Evolutionary conservation across 2,113 vertebrate species (phyloP).

Genomic region (Junco hyemalis): DNA sequence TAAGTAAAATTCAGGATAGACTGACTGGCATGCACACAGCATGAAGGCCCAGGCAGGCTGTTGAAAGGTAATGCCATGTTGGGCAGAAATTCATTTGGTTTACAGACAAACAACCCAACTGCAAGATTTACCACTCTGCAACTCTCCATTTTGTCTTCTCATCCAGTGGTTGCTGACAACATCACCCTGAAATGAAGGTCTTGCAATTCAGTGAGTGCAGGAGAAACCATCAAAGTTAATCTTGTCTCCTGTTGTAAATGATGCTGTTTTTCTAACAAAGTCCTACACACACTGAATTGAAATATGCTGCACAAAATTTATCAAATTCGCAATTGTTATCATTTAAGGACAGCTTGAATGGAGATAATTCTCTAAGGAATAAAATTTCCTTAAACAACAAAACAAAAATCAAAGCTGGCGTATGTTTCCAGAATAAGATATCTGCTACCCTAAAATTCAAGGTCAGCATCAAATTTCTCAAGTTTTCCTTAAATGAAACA

Average conservation of each 20-base stretch:
- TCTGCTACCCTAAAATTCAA: not conserved
- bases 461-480: not conserved
- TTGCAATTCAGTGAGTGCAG: not conserved
- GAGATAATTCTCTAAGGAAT: not conserved
- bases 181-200: not conserved
- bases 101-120: conserved; percentile 1
- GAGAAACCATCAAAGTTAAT: not conserved
- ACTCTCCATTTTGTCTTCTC: not conserved
- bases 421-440: not conserved
- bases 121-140: not conserved
- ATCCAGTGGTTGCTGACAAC: not conserved
- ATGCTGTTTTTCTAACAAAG: not conserved
- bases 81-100: conserved; percentile 6
- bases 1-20: not conserved
- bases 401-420: not conserved
- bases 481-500: not conserved
- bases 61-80: not conserved
- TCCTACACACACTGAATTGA: not conserved
- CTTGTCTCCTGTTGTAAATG: not conserved
- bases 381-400: not conserved
- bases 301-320: not conserved
- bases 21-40: not conserved
- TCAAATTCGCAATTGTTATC: not conserved
- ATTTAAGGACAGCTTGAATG: not conserved
- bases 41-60: not conserved